phyloP scores from a whole-genome alignment of 1,140 invertebrate species.

The Eumaeus atala region DNA sequence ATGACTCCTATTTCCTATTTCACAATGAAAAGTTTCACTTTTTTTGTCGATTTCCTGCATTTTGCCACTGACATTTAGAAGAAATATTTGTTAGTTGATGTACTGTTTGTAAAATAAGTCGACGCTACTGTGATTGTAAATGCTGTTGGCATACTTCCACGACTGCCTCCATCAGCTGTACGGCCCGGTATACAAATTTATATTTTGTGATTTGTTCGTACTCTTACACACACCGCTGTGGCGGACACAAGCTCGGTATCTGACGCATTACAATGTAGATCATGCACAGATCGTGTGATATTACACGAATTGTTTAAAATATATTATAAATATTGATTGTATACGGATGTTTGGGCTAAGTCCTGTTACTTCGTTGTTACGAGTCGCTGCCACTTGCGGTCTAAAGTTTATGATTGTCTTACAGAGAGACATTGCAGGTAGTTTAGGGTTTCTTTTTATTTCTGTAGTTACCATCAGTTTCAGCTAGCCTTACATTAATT shows the following conservation, averaged over 20 bases:
- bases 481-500: slow-evolving; percentile 64
- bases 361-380: slow-evolving; percentile 23
- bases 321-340: slow-evolving; percentile 20
- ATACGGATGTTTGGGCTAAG: slow-evolving; percentile 21
- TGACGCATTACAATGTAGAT: slow-evolving; percentile 16
- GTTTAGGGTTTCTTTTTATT: slow-evolving; percentile 50
- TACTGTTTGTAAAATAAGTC: slow-evolving; percentile 22
- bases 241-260: neutral
- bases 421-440: slow-evolving; percentile 62
- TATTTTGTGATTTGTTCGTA: slow-evolving; percentile 4
- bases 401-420: slow-evolving; percentile 17
- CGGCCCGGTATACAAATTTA: slow-evolving; percentile 4
- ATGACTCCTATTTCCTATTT: too few species aligned
- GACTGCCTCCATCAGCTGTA: slow-evolving; percentile 1
- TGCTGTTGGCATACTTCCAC: slow-evolving; percentile 2
- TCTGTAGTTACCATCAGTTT: slow-evolving; percentile 73
- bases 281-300: too few species aligned
- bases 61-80: too few species aligned
- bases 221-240: neutral
- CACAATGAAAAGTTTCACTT: too few species aligned
- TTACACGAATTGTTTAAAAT: slow-evolving; percentile 3
- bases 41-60: too few species aligned
- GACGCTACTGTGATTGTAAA: slow-evolving; percentile 46
- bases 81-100: neutral
- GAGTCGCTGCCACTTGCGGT: slow-evolving; percentile 35